Base-by-base conservation (phyloP, 2,797 vertebrate genomes). In the Sebastes matsubarae region DNA sequence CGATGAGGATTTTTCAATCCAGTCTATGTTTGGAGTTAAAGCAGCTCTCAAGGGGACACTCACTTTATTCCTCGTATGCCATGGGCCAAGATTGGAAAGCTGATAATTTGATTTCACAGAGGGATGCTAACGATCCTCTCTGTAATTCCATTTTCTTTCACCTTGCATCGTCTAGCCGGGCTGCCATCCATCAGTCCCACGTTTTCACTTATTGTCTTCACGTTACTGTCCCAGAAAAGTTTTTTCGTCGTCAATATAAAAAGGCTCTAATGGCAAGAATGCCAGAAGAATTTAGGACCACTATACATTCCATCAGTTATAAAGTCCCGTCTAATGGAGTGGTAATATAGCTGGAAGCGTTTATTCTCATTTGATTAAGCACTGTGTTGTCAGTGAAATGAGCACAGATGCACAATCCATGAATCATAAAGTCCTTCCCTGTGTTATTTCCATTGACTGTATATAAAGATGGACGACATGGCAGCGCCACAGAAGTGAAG, bases 91-190 rank as follows among this genome's bases (percentile, higher is more conserved):
- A 93, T 81, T 87, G 89, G 83, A 86, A 93, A 88, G 84, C 80
- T 68, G 83, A 89, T 93, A 86, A 91, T 94, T 94, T 92, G 85
- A 94, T 94, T 93, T 92, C 83, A 83, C 83, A 83, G 86, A 84
- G 81, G 86, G 81, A 90, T 85, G 79, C 88, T 94, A 91, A 93
- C 79, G 68, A 91, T 93, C 91, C 82, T 86, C 79, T 58, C 69
- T 89, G 77, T 93, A 91, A 89, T 93, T 92, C 83, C 80, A 87
- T 90, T 91, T 90, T 75, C 80, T 83, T 85, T 85, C 75, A 89
- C 78, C 77, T 88, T 82, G 81, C 67, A 30, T 84, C 20, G 58
- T 77, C 65, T 72, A 29, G 74, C 76, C 68, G 11, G 68, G 72
- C 77, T 71, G 57, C 67, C 61, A 81, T 84, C 78, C 68, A 80